These are phyloP conservation scores for Coregonus sp. DNA, from an alignment of 2,797 vertebrate genomes.

Conservation along the genomic window DNA sequence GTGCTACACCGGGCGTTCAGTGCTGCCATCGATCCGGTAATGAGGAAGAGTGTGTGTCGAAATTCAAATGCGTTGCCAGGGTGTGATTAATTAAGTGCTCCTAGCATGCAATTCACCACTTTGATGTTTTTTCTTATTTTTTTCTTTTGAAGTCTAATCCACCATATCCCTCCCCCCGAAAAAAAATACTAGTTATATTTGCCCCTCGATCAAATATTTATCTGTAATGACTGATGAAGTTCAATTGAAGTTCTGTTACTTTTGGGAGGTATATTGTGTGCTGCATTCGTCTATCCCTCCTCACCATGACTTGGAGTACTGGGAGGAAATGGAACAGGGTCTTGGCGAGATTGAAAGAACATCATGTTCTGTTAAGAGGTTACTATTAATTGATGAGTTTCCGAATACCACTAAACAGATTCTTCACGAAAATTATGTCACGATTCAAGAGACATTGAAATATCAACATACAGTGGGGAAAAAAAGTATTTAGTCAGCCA, in stretches of 20 bases:
- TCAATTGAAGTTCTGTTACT: slow-evolving; percentile 33
- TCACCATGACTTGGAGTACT: slow-evolving; percentile 25
- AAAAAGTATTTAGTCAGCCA: too few relatives aligned
- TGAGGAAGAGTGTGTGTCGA: slow-evolving; percentile 65
- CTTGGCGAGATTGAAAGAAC: slow-evolving; percentile 24
- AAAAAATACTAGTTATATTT: slow-evolving; percentile 62
- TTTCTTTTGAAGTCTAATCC: slow-evolving; percentile 64
- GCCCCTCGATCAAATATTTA: slow-evolving; percentile 78
- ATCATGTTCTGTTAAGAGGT: slow-evolving; percentile 37
- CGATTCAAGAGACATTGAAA: not conserved
- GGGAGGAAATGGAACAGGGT: slow-evolving; percentile 8
- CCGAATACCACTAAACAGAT: slow-evolving; percentile 6
- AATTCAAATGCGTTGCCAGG: slow-evolving; percentile 70
- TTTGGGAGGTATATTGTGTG: slow-evolving; percentile 13
- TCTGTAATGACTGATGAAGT: slow-evolving; percentile 68
- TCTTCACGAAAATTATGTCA: not conserved
- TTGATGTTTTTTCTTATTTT: slow-evolving; percentile 60
- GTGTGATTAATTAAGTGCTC: slow-evolving; percentile 79
- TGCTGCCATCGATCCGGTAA: slow-evolving; percentile 70
- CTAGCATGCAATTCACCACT: slow-evolving; percentile 73
- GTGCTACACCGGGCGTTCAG: slow-evolving; percentile 57
- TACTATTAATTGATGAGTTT: slow-evolving; percentile 31
- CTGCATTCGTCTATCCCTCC: slow-evolving; percentile 35
- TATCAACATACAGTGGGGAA: too few relatives aligned
- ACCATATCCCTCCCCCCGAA: slow-evolving; percentile 57